Base-by-base conservation (phyloP, 2,797 vertebrate species). In the Dipus sagitta region DNA sequence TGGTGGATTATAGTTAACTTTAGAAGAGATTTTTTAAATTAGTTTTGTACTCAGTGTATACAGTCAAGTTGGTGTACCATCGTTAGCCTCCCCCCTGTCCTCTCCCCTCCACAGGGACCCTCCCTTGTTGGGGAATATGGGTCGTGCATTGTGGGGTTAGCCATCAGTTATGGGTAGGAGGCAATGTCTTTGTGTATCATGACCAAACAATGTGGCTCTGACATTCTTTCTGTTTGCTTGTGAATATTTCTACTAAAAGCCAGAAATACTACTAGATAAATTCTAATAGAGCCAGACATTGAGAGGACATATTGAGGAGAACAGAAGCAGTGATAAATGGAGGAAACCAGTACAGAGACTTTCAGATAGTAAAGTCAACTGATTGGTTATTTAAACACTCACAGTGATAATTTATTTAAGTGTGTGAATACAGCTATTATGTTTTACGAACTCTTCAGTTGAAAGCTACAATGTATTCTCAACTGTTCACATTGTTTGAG, bases 371-470 rank as follows among this genome's bases (percentile, higher is more conserved):
- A 13, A 94, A 92, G 21, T 88, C 80, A 68, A 75, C 34, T n/a
- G 92, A 67, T 92, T 87, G n/a, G 64, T 81, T 77, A 89, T 58
- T 71, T 71, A 58, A 90, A 81, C 15, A 95, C 68, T 80, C 54
- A 94, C 26, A 70, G 70, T 77, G 83, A 34, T 79, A 90, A 85
- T 92, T 85, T 90, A 93, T 96, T 82, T 89, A 83, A 83, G 93
- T 77, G 38, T 95, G 86, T 92, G 86, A 95, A 64, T 88, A 42
- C 14, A 83, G 42, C 28, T 34, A 9, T 84, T 92, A 72, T 54
- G 7, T 90, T 95, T 92, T 82, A 78, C 10, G 74, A 77, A 81
- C 32, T 78, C 77, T 88, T 38, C 42, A 75, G 68, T 90, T 62
- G 30, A 90, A 92, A 86, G 14, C 23, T 82, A 47, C 77, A 88